These are phyloP conservation scores for Lasioglossum malachurum DNA, from an alignment of 2,888 invertebrate genomes.

Conservation along the genomic window DNA sequence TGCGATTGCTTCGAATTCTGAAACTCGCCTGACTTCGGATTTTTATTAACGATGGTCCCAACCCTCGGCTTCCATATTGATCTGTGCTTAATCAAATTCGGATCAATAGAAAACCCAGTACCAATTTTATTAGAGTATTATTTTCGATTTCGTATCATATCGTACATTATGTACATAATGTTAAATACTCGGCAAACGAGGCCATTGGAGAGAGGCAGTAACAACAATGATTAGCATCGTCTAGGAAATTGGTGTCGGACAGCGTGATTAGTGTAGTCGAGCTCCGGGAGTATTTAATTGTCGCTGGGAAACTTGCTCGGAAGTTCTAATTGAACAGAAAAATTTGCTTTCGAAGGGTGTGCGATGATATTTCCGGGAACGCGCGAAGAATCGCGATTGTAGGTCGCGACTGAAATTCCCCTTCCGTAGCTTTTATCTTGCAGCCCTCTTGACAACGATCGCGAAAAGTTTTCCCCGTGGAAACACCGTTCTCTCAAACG, in stretches of 20 bases:
- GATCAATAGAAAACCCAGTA: background rate
- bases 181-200: no score
- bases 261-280: background rate
- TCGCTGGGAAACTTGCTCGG: background rate
- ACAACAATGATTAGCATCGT: background rate
- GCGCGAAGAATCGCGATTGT: conserved; percentile 18
- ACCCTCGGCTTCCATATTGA: background rate
- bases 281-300: conserved; percentile 19
- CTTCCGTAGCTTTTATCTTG: conserved; percentile 18
- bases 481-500: background rate
- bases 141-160: no score
- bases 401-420: conserved; percentile 27
- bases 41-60: background rate
- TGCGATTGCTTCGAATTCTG: background rate
- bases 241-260: background rate
- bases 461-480: conserved; percentile 16
- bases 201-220: no score
- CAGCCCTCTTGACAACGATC: conserved; percentile 13
- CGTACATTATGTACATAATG: no score
- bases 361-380: conserved; percentile 18
- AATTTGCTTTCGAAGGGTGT: conserved; percentile 17
- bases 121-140: background rate
- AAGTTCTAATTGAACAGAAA: conserved; percentile 25
- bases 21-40: background rate
- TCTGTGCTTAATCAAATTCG: background rate